Evolutionary conservation across 2,797 vertebrate genomes (phyloP).

Genomic region (Gymnocypris eckloni): DNA sequence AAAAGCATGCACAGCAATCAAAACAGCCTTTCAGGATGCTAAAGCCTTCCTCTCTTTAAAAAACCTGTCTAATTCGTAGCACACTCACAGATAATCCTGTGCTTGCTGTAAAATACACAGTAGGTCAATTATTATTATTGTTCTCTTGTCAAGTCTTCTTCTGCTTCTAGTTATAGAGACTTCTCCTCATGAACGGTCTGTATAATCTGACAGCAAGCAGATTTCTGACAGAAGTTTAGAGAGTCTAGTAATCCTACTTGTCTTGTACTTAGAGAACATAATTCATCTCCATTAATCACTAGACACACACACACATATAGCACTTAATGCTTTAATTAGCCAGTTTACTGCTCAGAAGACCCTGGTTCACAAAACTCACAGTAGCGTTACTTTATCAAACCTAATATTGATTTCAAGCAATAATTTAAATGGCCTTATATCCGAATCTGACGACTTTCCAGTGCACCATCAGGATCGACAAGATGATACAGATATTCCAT

Average conservation of each 20-base stretch:
- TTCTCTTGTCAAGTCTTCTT: slow-evolving; percentile 23
- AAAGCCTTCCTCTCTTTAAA: neutral
- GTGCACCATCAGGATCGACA: neutral
- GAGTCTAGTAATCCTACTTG: slow-evolving; percentile 41
- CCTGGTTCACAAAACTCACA: neutral
- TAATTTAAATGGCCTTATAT: neutral
- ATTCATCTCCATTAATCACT: slow-evolving; percentile 27
- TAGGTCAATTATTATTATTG: slow-evolving; percentile 24
- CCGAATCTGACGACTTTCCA: neutral
- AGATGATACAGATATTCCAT: neutral
- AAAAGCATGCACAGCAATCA: slow-evolving; percentile 35
- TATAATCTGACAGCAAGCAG: slow-evolving; percentile 34
- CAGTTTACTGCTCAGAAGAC: slow-evolving; percentile 13
- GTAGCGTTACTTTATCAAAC: slow-evolving; percentile 22
- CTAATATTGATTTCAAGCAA: slow-evolving; percentile 4
- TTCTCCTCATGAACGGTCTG: slow-evolving; percentile 3
- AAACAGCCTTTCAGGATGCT: neutral
- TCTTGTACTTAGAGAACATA: slow-evolving; percentile 18
- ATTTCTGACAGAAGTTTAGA: slow-evolving; percentile 25
- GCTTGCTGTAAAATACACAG: neutral
- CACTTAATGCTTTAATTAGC: slow-evolving; percentile 45
- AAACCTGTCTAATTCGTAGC: neutral
- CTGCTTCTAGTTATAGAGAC: neutral
- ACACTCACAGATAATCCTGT: neutral
- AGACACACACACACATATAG: slow-evolving; percentile 13